These are phyloP conservation scores for Sitta europaea DNA, from an alignment of 2,113 vertebrate species.

Conservation along the genomic window DNA sequence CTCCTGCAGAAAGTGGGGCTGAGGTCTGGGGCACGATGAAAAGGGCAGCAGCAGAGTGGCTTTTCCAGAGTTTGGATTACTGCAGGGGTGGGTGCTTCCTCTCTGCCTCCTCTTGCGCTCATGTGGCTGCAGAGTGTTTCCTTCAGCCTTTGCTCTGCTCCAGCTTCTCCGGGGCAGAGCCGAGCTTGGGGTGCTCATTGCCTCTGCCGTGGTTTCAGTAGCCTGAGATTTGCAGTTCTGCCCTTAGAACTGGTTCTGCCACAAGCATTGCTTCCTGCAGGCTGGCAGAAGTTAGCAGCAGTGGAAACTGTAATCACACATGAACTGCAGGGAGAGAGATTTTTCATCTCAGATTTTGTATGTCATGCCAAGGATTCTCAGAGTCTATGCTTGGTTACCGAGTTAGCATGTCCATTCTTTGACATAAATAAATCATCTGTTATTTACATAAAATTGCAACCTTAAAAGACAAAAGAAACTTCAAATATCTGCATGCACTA, in stretches of 20 bases:
- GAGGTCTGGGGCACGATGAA: conserved; percentile 17
- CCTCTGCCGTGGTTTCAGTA: background rate
- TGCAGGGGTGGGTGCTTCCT: background rate
- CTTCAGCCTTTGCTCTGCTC: background rate
- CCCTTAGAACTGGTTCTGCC: background rate
- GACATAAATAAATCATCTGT: background rate
- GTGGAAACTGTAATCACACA: background rate
- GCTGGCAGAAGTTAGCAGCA: background rate
- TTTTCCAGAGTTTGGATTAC: background rate
- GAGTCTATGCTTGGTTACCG: background rate
- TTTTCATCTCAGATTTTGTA: background rate
- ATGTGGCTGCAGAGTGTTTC: background rate
- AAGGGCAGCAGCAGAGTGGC: background rate
- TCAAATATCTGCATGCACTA: background rate
- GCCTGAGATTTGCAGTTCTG: background rate
- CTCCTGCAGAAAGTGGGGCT: conserved; percentile 31
- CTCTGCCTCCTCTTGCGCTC: background rate
- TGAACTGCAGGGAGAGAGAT: background rate
- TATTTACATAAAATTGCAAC: background rate
- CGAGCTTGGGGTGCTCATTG: accelerated
- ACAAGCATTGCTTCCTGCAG: background rate
- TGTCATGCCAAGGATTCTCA: background rate
- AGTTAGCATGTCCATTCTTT: background rate
- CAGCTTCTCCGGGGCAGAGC: background rate
- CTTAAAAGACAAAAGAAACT: background rate